These are phyloP conservation scores for Betta splendens DNA, from an alignment of 2,797 vertebrate species.

Conservation along the genomic window DNA sequence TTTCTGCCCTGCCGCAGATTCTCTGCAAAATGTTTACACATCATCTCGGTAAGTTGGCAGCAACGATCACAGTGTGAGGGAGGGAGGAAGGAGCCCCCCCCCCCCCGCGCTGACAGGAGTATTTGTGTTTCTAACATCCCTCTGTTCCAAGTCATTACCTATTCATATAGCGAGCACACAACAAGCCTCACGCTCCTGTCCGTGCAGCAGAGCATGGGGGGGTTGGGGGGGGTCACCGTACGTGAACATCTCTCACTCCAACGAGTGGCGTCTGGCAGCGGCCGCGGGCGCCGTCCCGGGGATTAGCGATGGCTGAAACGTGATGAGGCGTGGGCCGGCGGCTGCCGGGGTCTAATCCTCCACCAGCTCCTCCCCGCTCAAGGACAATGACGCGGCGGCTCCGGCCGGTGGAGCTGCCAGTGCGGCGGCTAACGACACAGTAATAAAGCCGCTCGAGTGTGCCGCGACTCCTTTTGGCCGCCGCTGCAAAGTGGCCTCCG, in stretches of 20 bases:
- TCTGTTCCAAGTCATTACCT: conserved; percentile 59
- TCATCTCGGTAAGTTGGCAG: conserved; percentile 31
- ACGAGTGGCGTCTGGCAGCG: conserved; percentile 17
- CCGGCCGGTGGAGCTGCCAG: conserved; percentile 40
- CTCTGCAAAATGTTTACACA: conserved; percentile 46
- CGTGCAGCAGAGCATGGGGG: conserved; percentile 7
- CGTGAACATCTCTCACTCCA: conserved; percentile 13
- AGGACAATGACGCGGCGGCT: conserved; percentile 67
- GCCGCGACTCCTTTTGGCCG: conserved; percentile 37
- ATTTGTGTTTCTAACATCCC: conserved; percentile 57
- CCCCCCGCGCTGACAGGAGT: conserved; percentile 44
- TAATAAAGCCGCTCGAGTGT: conserved; percentile 56
- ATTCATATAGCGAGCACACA: conserved; percentile 45
- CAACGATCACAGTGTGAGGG: conserved; percentile 20
- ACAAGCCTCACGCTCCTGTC: conserved; percentile 46
- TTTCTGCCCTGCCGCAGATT: conserved; percentile 12
- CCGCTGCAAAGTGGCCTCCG: conserved; percentile 34
- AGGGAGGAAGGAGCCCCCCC: background rate
- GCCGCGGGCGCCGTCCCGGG: conserved; percentile 49
- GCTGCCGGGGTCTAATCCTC: conserved; percentile 64
- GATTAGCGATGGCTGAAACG: conserved; percentile 58
- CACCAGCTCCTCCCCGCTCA: conserved; percentile 61
- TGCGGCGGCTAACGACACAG: conserved; percentile 31
- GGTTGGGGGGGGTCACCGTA: conserved; percentile 22
- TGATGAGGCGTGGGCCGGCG: conserved; percentile 59